Base-by-base conservation (phyloP, 2,113 vertebrate species). In the Mystacornis crossleyi region DNA sequence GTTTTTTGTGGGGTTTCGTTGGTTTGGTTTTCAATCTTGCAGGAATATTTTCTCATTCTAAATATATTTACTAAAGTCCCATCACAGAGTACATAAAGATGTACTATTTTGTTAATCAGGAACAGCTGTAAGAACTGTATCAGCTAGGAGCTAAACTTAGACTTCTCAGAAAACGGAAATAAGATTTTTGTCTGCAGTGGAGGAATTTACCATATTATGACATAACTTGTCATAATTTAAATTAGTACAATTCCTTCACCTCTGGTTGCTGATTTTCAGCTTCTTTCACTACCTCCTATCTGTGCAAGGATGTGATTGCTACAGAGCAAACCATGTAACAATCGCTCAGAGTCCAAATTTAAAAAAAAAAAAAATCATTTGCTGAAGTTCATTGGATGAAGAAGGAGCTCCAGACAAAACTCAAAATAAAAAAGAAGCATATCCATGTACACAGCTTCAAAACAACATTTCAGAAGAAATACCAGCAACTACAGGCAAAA, bases 161-260 rank as follows among this genome's bases (percentile, higher is more conserved):
- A 54, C 42, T 94, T 91, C 78, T 70, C 70, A 93, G 81, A 89
- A 95, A 91, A 79, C 33, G 54, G 89, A 94, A 89, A 51, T 23
- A 83, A 42, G 34, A 31, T 60, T 80, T 86, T 72, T 85, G 21
- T 47, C 62, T 47, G 19, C 73, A 79, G 21, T 33, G 28, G 79
- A 82, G 78, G 38, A 87, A 72, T 80, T 91, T 54, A 96, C 84
- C 81, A 79, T 69, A 74, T 64, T 81, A 87, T 83, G 83, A 95
- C 80, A 90, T 83, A 83, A 93, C 34, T 78, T 74, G 26, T 81
- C 34, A 58, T 73, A 90, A 86, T 51, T 65, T 82, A 89, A 65
- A 73, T 69, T 25, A 67, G 71, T 40, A 65, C 36, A 61, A 36
- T 66, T 18, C 29, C 25, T 92, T 84, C 66, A n/a, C 3, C 2